phyloP scores from a whole-genome alignment of 2,888 invertebrate genomes.

The Cosmia trapezina region DNA sequence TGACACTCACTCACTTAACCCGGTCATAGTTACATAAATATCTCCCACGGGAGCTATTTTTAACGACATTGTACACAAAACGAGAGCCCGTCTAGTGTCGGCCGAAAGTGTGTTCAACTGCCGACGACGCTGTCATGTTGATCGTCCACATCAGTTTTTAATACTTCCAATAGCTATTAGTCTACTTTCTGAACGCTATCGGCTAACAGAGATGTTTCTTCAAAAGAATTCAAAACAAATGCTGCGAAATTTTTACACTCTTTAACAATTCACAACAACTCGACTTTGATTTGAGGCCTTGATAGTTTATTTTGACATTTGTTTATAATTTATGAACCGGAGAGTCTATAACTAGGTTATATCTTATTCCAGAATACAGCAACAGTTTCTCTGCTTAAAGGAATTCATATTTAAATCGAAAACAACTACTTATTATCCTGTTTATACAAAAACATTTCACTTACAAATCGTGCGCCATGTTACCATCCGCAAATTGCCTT shows the following conservation, averaged over 20 bases:
- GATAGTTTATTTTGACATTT: slow-evolving; percentile 56
- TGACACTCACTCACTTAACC: slow-evolving; percentile 84
- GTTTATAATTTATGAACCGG: slow-evolving; percentile 51
- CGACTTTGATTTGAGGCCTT: slow-evolving; percentile 45
- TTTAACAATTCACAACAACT: slow-evolving; percentile 32
- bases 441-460: slow-evolving; percentile 31
- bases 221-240: slow-evolving; percentile 29
- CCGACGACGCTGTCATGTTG: slow-evolving; percentile 66
- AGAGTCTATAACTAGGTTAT: slow-evolving; percentile 47
- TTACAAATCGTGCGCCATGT: slow-evolving; percentile 27
- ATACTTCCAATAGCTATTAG: slow-evolving; percentile 51
- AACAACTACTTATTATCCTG: slow-evolving; percentile 24
- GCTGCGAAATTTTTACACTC: slow-evolving; percentile 26
- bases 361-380: slow-evolving; percentile 29
- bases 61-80: slow-evolving; percentile 82
- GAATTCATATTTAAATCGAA: slow-evolving; percentile 18
- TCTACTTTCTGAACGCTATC: slow-evolving; percentile 48
- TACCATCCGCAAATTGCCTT: no score
- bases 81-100: slow-evolving; percentile 78
- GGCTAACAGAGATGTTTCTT: slow-evolving; percentile 36
- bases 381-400: slow-evolving; percentile 14
- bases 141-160: slow-evolving; percentile 43
- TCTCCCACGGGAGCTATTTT: slow-evolving; percentile 85
- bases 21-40: slow-evolving; percentile 89
- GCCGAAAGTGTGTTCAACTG: slow-evolving; percentile 63